Evolutionary conservation across 2,888 invertebrate species (phyloP).

Genomic region (Agrilus cyanescens): DNA sequence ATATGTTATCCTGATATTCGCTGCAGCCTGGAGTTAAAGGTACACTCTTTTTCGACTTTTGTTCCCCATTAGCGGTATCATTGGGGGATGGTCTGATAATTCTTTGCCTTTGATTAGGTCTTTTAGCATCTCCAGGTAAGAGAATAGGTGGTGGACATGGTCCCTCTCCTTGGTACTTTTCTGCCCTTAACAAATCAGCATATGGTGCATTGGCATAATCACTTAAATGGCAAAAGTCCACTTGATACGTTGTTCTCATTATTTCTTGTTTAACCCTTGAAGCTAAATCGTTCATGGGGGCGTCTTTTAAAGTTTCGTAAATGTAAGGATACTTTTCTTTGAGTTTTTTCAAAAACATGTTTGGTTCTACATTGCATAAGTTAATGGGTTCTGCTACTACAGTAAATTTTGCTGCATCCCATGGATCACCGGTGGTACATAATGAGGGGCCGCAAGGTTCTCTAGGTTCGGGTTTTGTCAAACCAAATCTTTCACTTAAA

Average conservation of each 20-base stretch:
- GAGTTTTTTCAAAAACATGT: conserved; percentile 19
- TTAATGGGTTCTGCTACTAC: no score
- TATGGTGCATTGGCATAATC: conserved; percentile 44
- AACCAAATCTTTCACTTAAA: no score
- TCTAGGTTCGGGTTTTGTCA: no score
- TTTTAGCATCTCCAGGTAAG: conserved; percentile 46
- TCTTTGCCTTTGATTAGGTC: conserved; percentile 38
- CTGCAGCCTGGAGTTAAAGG: conserved; percentile 30
- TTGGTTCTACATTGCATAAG: no score
- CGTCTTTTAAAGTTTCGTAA: conserved; percentile 47
- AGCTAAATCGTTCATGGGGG: conserved; percentile 45
- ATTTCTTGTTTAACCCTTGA: conserved; percentile 50
- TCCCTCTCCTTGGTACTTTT: conserved; percentile 41
- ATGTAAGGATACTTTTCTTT: conserved; percentile 53
- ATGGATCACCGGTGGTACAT: no score
- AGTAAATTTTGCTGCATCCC: no score
- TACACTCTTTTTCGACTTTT: conserved; percentile 5
- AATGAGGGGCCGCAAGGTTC: no score
- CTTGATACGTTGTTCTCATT: conserved; percentile 49
- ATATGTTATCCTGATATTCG: conserved; percentile 53
- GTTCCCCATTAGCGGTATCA: no score
- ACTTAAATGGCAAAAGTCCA: conserved; percentile 43
- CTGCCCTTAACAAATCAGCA: conserved; percentile 43
- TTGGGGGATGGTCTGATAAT: conserved; percentile 16
- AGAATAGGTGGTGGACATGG: conserved; percentile 46